Evolutionary conservation across 2,888 invertebrate species (phyloP).

Genomic region (Orthosia gracilis): DNA sequence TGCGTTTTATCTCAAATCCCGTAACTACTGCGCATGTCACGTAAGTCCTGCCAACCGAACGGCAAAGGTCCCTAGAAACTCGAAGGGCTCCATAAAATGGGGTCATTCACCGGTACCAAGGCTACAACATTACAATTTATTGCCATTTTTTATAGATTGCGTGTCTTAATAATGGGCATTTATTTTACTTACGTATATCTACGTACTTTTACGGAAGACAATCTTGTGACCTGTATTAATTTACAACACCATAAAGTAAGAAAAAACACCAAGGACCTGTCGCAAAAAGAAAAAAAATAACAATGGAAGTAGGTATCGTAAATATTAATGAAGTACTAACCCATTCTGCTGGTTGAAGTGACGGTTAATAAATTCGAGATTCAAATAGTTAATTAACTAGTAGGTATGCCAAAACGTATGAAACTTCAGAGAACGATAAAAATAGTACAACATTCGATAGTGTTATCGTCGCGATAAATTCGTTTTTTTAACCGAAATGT

Average conservation of each 20-base stretch:
- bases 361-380: constrained; percentile 17
- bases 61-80: constrained; percentile 57
- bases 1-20: constrained; percentile 65
- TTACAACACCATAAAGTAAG: too few species aligned
- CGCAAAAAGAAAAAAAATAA: constrained; percentile 4
- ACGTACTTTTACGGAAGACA: background rate
- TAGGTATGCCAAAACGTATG: constrained; percentile 25
- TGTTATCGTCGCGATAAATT: constrained; percentile 46
- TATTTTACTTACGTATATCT: background rate
- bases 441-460: constrained; percentile 49
- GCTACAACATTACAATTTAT: constrained; percentile 54
- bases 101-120: constrained; percentile 73
- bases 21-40: constrained; percentile 83
- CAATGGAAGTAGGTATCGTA: background rate
- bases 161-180: constrained; percentile 2
- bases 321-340: background rate
- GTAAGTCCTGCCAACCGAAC: constrained; percentile 64
- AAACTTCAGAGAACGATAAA: constrained; percentile 52
- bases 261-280: background rate
- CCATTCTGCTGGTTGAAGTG: constrained; percentile 5
- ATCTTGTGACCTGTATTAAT: background rate
- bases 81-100: constrained; percentile 60
- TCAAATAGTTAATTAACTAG: constrained; percentile 26
- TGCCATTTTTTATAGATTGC: constrained; percentile 55
- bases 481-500: constrained; percentile 18